phyloP scores from a whole-genome alignment of 2,888 invertebrate species.

The Drosophila macrospina region DNA sequence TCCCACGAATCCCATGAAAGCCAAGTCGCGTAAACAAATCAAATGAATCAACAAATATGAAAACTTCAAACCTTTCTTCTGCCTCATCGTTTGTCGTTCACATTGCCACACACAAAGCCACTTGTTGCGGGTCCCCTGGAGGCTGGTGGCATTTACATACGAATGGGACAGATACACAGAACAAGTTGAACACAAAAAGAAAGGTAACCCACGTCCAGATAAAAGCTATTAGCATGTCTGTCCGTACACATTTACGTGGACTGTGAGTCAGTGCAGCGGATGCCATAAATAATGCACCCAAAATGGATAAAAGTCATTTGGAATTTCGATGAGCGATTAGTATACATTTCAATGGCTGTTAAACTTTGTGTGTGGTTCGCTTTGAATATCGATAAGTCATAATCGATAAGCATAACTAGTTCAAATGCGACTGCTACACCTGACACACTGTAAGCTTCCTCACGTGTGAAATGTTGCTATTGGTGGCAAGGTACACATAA shows the following conservation, averaged over 20 bases:
- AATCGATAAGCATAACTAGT: not conserved
- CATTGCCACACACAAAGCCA: conserved; percentile 56
- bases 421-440: not conserved
- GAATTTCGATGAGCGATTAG: not conserved
- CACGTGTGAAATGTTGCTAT: conserved; percentile 23
- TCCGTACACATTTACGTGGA: not conserved
- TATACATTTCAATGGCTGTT: not conserved
- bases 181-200: conserved; percentile 18
- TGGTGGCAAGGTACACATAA: not conserved
- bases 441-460: conserved; percentile 17
- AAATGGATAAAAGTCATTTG: conserved; percentile 24
- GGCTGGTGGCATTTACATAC: conserved; percentile 39
- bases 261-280: conserved; percentile 57
- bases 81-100: conserved; percentile 8
- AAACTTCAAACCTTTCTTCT: conserved; percentile 17
- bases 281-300: conserved; percentile 59
- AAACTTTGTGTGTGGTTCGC: not conserved
- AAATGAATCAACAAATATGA: conserved; percentile 56
- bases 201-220: conserved; percentile 22
- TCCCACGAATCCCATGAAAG: conserved; percentile 68
- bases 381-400: not conserved
- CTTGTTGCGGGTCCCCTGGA: conserved; percentile 39
- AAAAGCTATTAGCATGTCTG: conserved; percentile 21
- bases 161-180: conserved; percentile 29
- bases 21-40: not conserved